phyloP scores from a whole-genome alignment of 35 echinoderm and acorn worm species.

The Eucidaris tribuloides region DNA sequence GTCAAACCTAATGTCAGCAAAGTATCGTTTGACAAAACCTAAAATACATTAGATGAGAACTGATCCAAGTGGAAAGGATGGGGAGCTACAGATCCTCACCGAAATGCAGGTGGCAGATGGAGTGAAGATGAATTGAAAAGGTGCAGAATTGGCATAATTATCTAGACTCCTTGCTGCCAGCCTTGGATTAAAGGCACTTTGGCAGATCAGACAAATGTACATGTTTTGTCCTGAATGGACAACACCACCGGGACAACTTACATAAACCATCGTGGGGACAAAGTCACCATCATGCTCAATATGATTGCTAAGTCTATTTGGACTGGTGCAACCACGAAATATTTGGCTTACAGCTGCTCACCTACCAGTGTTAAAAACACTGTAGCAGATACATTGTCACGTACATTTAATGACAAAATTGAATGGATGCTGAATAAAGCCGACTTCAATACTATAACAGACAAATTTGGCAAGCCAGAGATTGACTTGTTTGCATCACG shows the following conservation, averaged over 20 bases:
- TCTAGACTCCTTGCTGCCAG: too few species aligned
- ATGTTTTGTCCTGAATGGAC: slow-evolving; percentile 38
- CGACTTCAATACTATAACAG: slow-evolving; percentile 10
- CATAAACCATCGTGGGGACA: too few species aligned
- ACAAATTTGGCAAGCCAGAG: neutral
- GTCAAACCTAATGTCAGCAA: neutral
- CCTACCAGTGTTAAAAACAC: slow-evolving; percentile 43
- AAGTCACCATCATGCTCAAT: too few species aligned
- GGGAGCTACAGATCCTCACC: slow-evolving; percentile 33
- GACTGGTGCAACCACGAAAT: slow-evolving; percentile 44
- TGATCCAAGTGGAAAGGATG: slow-evolving; percentile 61
- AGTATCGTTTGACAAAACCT: neutral
- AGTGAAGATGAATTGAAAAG: slow-evolving; percentile 17
- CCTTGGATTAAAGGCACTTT: slow-evolving; percentile 51
- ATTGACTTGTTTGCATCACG: slow-evolving; percentile 74
- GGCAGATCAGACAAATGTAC: neutral
- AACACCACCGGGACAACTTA: slow-evolving; percentile 41
- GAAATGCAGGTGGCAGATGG: slow-evolving; percentile 51
- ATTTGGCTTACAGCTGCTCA: slow-evolving; percentile 40
- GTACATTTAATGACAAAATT: slow-evolving; percentile 52
- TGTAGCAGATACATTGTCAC: slow-evolving; percentile 48
- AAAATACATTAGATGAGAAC: slow-evolving; percentile 4
- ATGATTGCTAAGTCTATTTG: slow-evolving; percentile 27
- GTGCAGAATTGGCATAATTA: slow-evolving; percentile 52
- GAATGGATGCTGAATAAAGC: slow-evolving; percentile 62